Evolutionary conservation across 2,797 vertebrate genomes (phyloP).

Genomic region (Leuciscus waleckii): DNA sequence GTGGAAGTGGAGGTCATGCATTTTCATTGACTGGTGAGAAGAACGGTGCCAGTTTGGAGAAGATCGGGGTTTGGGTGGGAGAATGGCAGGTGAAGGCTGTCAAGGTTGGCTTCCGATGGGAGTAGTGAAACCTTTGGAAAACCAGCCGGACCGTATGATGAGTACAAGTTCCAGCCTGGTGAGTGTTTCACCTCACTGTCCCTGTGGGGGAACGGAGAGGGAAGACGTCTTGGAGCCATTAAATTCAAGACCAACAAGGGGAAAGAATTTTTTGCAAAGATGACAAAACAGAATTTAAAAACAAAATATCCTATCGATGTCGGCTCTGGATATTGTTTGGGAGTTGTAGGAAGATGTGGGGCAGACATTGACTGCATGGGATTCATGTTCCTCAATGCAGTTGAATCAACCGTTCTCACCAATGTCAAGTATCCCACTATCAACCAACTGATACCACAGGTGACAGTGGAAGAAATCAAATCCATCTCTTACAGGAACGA

Average conservation of each 20-base stretch:
- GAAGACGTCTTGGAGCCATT: no score
- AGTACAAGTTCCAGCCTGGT: not conserved
- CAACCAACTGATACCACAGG: not conserved
- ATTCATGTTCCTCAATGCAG: not conserved
- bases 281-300: not conserved
- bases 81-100: slow-evolving; percentile 54
- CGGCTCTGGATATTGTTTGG: not conserved
- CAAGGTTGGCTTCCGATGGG: not conserved
- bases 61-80: slow-evolving; percentile 51
- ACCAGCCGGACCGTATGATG: not conserved
- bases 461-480: not conserved
- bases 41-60: slow-evolving; percentile 51
- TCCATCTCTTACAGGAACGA: not conserved
- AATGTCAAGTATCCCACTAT: not conserved
- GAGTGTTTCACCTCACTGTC: not conserved
- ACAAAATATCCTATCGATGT: not conserved
- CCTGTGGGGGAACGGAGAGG: no score
- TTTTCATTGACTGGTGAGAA: slow-evolving; percentile 39
- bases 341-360: not conserved
- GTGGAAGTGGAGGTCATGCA: rapidly evolving
- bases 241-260: no score
- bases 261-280: no score
- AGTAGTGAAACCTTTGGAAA: slow-evolving; percentile 15
- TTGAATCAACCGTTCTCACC: not conserved
- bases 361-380: not conserved